Evolutionary conservation across 2,797 vertebrate genomes (phyloP).

Genomic region (Pseudomugil gertrudae): DNA sequence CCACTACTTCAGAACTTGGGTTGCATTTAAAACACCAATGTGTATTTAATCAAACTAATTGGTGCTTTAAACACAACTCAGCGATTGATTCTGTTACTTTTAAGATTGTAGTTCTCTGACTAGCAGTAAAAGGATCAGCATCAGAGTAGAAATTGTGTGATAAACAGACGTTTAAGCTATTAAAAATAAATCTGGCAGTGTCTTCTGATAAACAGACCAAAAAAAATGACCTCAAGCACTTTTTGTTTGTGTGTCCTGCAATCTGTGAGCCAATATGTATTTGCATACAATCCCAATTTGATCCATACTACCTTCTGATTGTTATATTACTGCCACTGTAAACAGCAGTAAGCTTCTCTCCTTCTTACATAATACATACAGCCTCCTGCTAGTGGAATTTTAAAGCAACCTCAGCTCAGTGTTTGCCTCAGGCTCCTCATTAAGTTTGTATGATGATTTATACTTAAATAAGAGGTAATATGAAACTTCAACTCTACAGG

Average conservation of each 20-base stretch:
- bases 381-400: neutral
- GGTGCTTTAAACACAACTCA: neutral
- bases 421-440: conserved; percentile 1
- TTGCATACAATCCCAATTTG: neutral
- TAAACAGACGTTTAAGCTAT: neutral
- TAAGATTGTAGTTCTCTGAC: neutral
- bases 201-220: neutral
- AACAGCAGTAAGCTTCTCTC: neutral
- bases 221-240: neutral
- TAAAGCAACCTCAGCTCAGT: neutral
- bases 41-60: neutral
- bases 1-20: neutral
- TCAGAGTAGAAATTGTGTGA: neutral
- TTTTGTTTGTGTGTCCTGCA: neutral
- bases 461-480: conserved; percentile 5
- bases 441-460: conserved; percentile 6
- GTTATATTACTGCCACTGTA: neutral
- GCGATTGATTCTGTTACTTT: neutral
- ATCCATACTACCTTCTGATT: neutral
- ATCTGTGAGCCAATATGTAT: neutral
- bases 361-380: neutral
- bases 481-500: conserved; percentile 15
- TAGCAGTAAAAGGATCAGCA: too few relatives aligned
- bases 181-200: neutral
- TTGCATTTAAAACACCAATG: neutral